These are phyloP conservation scores for Harmothoe impar DNA, from an alignment of 2,888 invertebrate species.

Conservation along the genomic window DNA sequence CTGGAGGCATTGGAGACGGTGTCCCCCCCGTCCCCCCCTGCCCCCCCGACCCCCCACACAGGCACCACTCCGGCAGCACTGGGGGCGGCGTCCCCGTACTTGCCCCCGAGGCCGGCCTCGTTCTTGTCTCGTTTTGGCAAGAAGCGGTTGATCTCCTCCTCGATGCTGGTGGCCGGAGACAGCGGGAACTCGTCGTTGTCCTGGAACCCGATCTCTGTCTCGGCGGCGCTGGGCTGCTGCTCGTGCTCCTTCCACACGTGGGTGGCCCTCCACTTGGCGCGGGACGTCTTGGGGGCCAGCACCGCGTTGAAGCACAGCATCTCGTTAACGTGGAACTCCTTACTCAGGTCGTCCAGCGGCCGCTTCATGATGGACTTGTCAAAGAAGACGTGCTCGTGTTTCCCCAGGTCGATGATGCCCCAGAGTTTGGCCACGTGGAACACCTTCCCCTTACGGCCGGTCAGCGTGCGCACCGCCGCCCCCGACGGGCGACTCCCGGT, in stretches of 20 bases:
- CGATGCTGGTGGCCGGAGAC: constrained; percentile 78
- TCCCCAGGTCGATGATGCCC: constrained; percentile 84
- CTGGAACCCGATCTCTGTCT: constrained; percentile 66
- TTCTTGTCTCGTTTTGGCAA: constrained; percentile 78
- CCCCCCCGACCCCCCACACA: constrained; percentile 77
- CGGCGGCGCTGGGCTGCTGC: constrained; percentile 78
- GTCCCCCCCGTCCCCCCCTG: constrained; percentile 59
- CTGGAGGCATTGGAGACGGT: constrained; percentile 27
- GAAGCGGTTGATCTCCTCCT: constrained; percentile 79
- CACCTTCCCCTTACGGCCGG: constrained; percentile 80
- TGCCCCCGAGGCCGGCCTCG: constrained; percentile 76
- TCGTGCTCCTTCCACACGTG: constrained; percentile 83
- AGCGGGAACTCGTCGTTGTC: constrained; percentile 69
- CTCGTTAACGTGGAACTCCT: constrained; percentile 81
- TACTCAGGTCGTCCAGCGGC: constrained; percentile 82
- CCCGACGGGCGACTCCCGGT: constrained; percentile 80
- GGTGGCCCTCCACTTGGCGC: constrained; percentile 83
- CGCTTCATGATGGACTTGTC: constrained; percentile 82
- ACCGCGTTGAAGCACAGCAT: constrained; percentile 83
- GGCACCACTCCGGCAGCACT: constrained; percentile 82
- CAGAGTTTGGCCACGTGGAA: constrained; percentile 84
- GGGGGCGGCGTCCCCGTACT: constrained; percentile 79
- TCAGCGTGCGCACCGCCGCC: constrained; percentile 74
- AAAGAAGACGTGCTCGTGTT: constrained; percentile 84
- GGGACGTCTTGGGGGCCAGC: constrained; percentile 82